Conservation (phyloP, 2,797 vertebrate species). For the Pseudochaenichthys georgianus region DNA sequence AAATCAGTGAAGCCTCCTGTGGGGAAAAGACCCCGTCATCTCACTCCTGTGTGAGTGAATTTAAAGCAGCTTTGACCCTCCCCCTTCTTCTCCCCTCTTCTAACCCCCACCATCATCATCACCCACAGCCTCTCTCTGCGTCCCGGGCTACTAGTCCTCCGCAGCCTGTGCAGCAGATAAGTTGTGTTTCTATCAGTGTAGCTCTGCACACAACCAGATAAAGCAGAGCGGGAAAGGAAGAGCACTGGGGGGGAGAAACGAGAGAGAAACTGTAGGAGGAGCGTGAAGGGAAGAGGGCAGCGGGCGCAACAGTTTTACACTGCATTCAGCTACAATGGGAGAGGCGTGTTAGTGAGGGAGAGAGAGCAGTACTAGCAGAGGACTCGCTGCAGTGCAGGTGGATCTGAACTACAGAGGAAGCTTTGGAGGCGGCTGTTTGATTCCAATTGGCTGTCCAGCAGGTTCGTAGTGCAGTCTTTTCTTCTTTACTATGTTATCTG, state of each 20-base stretch:
- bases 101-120: slow-evolving; percentile 26
- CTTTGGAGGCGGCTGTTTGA: slow-evolving; percentile 29
- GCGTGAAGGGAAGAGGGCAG: slow-evolving; percentile 56
- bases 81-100: slow-evolving; percentile 32
- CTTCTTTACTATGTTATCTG: slow-evolving; percentile 3
- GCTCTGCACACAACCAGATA: slow-evolving; percentile 36
- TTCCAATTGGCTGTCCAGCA: slow-evolving; percentile 38
- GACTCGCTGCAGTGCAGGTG: slow-evolving; percentile 78
- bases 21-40: slow-evolving; percentile 45
- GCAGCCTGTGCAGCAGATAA: slow-evolving; percentile 57
- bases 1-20: slow-evolving; percentile 32
- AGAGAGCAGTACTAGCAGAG: slow-evolving; percentile 41
- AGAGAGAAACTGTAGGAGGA: slow-evolving; percentile 57
- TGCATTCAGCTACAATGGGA: slow-evolving; percentile 59
- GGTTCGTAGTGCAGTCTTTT: slow-evolving; percentile 62
- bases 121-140: slow-evolving; percentile 9
- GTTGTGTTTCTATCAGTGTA: slow-evolving; percentile 29
- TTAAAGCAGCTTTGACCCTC: slow-evolving; percentile 63
- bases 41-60: slow-evolving; percentile 49
- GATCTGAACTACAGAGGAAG: slow-evolving; percentile 60
- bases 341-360: slow-evolving; percentile 69
- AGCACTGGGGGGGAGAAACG: neutral
- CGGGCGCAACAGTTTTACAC: slow-evolving; percentile 62
- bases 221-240: slow-evolving; percentile 31
- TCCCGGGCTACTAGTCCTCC: slow-evolving; percentile 29